These are phyloP conservation scores for Volucella zonaria DNA, from an alignment of 2,888 invertebrate genomes.

Conservation along the genomic window DNA sequence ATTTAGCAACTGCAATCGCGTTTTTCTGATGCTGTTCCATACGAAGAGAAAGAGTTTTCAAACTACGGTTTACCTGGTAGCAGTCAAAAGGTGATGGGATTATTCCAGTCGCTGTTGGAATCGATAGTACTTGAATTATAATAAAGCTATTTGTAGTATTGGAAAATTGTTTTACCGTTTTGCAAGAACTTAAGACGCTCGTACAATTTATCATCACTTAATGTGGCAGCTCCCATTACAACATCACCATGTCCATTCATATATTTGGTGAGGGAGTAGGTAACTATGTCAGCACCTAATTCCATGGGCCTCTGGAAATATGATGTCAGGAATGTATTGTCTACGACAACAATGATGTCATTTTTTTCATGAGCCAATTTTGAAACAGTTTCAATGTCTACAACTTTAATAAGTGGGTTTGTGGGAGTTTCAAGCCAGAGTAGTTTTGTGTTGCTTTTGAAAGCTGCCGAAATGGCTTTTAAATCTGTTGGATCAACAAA, in stretches of 20 bases:
- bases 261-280: constrained; percentile 98
- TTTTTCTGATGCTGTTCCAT: constrained; percentile 95
- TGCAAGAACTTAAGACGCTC: constrained; percentile 91
- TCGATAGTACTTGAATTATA: not conserved
- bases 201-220: constrained; percentile 88
- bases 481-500: constrained; percentile 91
- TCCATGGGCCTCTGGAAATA: constrained; percentile 95
- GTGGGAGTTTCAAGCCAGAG: constrained; percentile 98
- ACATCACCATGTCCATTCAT: constrained; percentile 99
- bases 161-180: constrained; percentile 86
- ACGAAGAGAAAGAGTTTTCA: constrained; percentile 95
- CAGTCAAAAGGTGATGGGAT: constrained; percentile 99
- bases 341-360: constrained; percentile 89
- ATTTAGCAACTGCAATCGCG: constrained; percentile 90
- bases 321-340: constrained; percentile 96
- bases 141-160: not conserved
- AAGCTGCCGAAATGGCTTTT: constrained; percentile 86
- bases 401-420: constrained; percentile 96
- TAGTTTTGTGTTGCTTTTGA: constrained; percentile 93
- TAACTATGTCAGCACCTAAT: constrained; percentile 94
- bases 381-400: constrained; percentile 90
- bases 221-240: constrained; percentile 95
- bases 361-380: constrained; percentile 84
- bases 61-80: constrained; percentile 94
- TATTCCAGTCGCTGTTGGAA: constrained; percentile 85